Percentiles rank a stretch among this genome's conserved stretches.
These are phyloP conservation scores for Pristis pectinata DNA, from an alignment of 2,797 vertebrate species.

Conservation along the genomic window DNA sequence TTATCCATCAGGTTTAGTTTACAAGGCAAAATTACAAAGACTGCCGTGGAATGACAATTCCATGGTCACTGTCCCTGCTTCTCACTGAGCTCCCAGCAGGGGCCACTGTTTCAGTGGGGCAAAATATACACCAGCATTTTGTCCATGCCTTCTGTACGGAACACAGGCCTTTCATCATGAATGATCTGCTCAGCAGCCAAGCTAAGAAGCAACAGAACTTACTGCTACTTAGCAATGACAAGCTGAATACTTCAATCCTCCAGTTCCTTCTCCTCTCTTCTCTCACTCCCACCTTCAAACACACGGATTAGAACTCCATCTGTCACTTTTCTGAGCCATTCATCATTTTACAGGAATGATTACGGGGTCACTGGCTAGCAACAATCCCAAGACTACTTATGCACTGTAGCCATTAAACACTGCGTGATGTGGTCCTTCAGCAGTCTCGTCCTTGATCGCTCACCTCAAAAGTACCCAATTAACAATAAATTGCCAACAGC, in stretches of 20 bases:
- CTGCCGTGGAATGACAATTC: not conserved
- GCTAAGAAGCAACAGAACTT: not conserved
- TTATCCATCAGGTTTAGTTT: not conserved
- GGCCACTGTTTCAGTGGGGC: not conserved
- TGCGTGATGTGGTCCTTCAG: not conserved
- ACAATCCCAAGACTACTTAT: not conserved
- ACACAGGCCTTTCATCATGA: not conserved
- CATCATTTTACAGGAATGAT: not conserved
- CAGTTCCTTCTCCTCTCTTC: not conserved
- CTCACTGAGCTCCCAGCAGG: not conserved
- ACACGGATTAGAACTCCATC: not conserved
- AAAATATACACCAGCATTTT: not conserved
- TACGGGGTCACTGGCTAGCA: not conserved
- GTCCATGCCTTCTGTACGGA: not conserved
- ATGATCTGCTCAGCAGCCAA: not conserved
- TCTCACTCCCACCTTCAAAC: not conserved
- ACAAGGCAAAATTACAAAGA: not conserved
- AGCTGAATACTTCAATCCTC: not conserved
- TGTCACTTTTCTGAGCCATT: too few relatives aligned
- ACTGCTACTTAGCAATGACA: not conserved
- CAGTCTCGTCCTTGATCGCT: not conserved
- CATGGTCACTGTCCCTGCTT: not conserved
- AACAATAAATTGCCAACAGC: not conserved
- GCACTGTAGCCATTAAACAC: not conserved
- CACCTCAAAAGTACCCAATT: not conserved